phyloP scores from a whole-genome alignment of 2,113 vertebrate species.

The Dasyornis broadbenti region DNA sequence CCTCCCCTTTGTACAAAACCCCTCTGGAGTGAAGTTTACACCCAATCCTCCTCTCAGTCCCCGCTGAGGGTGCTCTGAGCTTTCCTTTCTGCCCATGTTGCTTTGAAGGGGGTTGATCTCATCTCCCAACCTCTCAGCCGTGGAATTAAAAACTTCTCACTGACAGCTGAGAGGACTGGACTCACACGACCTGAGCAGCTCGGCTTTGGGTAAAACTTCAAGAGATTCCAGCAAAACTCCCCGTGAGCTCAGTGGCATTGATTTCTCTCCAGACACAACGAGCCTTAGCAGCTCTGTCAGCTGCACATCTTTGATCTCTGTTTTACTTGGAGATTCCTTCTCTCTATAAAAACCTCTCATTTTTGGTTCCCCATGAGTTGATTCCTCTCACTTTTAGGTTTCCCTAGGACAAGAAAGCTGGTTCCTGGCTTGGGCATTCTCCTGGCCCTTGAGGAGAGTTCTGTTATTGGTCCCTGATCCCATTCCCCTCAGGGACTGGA shows the following conservation, averaged over 20 bases:
- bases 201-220: neutral
- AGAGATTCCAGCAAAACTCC: neutral
- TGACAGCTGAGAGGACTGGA: neutral
- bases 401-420: accelerated
- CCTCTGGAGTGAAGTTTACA: accelerated
- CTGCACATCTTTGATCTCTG: conserved; percentile 15
- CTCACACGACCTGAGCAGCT: neutral
- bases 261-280: neutral
- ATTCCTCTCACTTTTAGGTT: neutral
- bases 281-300: conserved; percentile 33
- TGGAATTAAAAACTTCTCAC: neutral
- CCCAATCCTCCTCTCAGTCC: accelerated
- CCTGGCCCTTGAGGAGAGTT: neutral
- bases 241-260: neutral
- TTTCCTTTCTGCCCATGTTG: accelerated
- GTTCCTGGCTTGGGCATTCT: neutral
- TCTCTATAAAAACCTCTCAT: neutral
- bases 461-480: neutral
- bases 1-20: neutral
- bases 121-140: neutral
- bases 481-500: neutral
- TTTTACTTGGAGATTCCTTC: neutral
- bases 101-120: neutral
- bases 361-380: neutral
- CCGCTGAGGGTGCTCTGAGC: neutral